Evolutionary conservation across 2,888 invertebrate genomes (phyloP), one percentile per base, ranked within the genome.

Genomic region (Dicroscelio sp.): DNA sequence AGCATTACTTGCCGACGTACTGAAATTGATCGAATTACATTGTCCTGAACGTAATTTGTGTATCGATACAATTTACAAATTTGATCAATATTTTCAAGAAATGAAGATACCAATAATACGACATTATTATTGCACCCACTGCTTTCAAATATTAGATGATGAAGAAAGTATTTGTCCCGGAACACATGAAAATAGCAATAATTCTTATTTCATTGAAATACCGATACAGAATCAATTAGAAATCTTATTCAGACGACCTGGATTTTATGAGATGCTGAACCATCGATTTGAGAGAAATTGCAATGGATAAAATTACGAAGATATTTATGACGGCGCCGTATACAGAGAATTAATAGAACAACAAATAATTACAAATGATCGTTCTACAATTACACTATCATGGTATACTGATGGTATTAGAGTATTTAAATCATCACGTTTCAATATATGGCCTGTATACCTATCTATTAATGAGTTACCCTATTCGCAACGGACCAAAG

Each of bases 401-500:
- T 58, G 58, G 58, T 58, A 58, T 23, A 58, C 58, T 20, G 58
- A 58, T 23, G 58, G 58, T 5, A 14, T 43, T 14, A 43, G 43
- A 71, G 43, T 71, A 71, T 76, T 58, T 38, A 67, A 38, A 35
- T 33, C 30, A 8, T 17, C 1, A 20, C 33, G 10, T 10, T 25
- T 10, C 35, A 35, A 31, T 30, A 43, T 63, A 14, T 78, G 78
- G 78, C 78, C 78, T 43, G n/a, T 78, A 30, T 78, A 63, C 23
- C n/a, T 78, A 43, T 55, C 43, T 17, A 23, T 78, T n/a, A 78
- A 78, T 33, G 78, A 78, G 43, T 43, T 78, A 0, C 78, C 43
- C 2, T 78, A 78, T 43, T 33, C n/a, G 33, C 17, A 75, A 23
- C 23, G 78, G 3, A 43, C 63, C 8, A 78, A 43, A 63, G 3